Evolutionary conservation across 2,888 invertebrate genomes (phyloP), one percentile per base, ranked within the genome.

Genomic region (Liopterus haemorrhoidalis): DNA sequence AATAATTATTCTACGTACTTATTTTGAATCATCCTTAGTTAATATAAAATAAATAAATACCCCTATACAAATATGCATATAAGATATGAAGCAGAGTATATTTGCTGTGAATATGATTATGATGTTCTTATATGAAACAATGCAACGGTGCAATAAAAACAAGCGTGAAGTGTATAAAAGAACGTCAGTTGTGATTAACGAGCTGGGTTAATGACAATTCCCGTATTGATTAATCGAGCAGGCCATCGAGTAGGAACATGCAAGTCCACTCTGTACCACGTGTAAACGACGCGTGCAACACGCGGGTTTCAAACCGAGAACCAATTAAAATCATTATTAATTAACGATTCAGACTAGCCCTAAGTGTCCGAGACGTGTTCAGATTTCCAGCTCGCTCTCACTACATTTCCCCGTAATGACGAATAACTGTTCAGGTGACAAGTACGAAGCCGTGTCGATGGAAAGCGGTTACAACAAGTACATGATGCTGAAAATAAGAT

Each of bases 401-500:
- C n/a, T 25, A 25, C n/a, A 25, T 25, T 4, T 25, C 24, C n/a
- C n/a, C n/a, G n/a, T n/a, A n/a, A n/a, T n/a, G n/a, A n/a, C n/a
- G n/a, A n/a, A n/a, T n/a, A n/a, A 61, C 58, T 62, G 68, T 69
- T 56, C 78, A 82, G 91, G 90, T 63, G 86, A 86, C 64, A 91
- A 91, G 72, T 91, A 89, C 70, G 84, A 88, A 67, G 85, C 89
- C 35, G 78, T 83, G 47, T 79, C 85, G 53, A 81, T 79, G 62
- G 88, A 90, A 70, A 87, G 78, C 64, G 85, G 85, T 59, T 91
- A 92, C 74, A 90, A 82, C 66, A 83, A 89, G 65, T 86, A 84
- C 72, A 91, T 92, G 91, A 85, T 84, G 75, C 76, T 92, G 63
- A 90, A 89, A 70, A 88, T 92, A 65, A 77, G 85, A 46, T 82